These are phyloP conservation scores for Grallaria varia DNA, from an alignment of 2,113 vertebrate genomes.

Conservation along the genomic window DNA sequence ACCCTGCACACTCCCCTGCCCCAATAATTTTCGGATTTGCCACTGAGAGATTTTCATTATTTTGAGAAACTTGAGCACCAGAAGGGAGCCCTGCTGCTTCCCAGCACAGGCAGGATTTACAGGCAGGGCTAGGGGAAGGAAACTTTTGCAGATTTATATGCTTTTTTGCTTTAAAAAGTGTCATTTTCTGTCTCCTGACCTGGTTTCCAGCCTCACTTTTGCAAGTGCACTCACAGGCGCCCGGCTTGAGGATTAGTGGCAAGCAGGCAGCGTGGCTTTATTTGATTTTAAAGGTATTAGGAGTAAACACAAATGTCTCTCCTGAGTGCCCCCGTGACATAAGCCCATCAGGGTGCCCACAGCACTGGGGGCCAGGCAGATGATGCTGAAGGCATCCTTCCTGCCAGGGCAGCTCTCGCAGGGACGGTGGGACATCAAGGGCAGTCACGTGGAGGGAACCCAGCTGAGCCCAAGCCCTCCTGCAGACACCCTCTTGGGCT, in stretches of 20 bases:
- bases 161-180: neutral
- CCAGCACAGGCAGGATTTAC: neutral
- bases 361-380: neutral
- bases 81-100: neutral
- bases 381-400: neutral
- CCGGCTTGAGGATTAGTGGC: neutral
- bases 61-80: neutral
- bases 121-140: neutral
- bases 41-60: neutral
- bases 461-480: neutral
- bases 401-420: neutral
- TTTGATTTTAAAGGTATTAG: neutral
- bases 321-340: neutral
- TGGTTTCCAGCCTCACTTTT: constrained; percentile 1
- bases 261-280: neutral
- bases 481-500: too few relatives aligned
- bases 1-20: neutral
- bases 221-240: rapidly evolving
- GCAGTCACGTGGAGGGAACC: neutral
- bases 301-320: neutral
- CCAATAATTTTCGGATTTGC: constrained; percentile 35
- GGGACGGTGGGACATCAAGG: rapidly evolving
- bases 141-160: neutral
- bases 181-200: neutral
- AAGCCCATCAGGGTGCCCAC: rapidly evolving